Percentiles rank a stretch among this genome's conserved stretches.
phyloP scores from a whole-genome alignment of 2,888 invertebrate genomes.

The Fragum whitleyi region DNA sequence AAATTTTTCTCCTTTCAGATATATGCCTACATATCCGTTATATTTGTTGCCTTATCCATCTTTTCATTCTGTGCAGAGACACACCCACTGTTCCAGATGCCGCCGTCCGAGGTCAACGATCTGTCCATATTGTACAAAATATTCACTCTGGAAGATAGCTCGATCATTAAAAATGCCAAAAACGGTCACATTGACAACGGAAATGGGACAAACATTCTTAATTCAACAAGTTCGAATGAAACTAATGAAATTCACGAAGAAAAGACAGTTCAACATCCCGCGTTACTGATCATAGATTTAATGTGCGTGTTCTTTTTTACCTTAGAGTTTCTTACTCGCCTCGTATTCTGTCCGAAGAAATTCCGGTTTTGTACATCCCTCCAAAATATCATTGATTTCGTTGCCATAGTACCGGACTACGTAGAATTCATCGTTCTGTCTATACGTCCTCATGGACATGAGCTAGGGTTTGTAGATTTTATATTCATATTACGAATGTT shows the following conservation, averaged over 20 bases:
- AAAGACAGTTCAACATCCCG: constrained; percentile 73
- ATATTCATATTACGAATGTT: constrained; percentile 81
- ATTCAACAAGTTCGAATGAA: constrained; percentile 8
- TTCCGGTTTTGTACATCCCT: constrained; percentile 77
- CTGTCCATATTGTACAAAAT: constrained; percentile 55
- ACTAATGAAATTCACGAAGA: neutral
- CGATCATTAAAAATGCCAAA: constrained; percentile 25
- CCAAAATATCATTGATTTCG: constrained; percentile 82
- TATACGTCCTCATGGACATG: constrained; percentile 71
- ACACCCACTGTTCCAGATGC: constrained; percentile 75
- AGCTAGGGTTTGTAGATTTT: constrained; percentile 79
- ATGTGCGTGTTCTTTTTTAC: constrained; percentile 81
- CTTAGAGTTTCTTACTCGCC: constrained; percentile 79
- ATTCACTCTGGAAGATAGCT: constrained; percentile 61
- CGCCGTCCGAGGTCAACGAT: constrained; percentile 57
- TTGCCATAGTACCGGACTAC: constrained; percentile 82
- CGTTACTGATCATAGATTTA: constrained; percentile 79
- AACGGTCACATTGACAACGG: neutral
- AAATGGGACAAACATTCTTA: constrained; percentile 4
- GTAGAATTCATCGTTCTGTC: constrained; percentile 77
- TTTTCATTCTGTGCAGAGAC: constrained; percentile 83
- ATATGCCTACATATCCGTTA: constrained; percentile 81
- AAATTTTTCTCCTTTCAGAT: no score
- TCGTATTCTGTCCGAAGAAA: constrained; percentile 80
- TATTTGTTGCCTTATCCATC: constrained; percentile 81